These are phyloP conservation scores for Paraescarpia echinospica DNA, from an alignment of 1,140 invertebrate genomes.

Conservation along the genomic window DNA sequence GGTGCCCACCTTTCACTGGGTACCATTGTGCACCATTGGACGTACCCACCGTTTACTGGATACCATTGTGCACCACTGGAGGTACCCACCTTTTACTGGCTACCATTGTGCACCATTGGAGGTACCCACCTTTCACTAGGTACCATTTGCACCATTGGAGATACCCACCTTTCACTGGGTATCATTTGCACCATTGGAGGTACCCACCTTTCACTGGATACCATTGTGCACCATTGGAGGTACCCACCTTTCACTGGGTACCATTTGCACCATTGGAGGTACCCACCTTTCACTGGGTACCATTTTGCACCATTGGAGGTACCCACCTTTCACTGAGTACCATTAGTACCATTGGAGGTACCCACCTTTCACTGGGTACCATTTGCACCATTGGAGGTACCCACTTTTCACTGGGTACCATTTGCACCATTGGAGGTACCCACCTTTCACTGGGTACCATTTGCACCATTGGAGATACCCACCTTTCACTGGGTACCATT, in stretches of 20 bases:
- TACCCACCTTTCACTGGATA: background rate
- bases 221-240: background rate
- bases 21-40: no score
- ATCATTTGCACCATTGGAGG: no score
- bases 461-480: background rate
- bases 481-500: constrained; percentile 63
- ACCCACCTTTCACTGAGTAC: constrained; percentile 63
- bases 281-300: background rate
- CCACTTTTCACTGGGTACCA: background rate
- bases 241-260: constrained; percentile 63
- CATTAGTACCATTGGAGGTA: background rate
- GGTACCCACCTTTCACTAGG: background rate
- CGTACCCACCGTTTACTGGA: background rate
- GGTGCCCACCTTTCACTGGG: background rate
- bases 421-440: background rate
- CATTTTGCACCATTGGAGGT: background rate
- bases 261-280: background rate
- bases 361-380: background rate
- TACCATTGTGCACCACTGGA: background rate
- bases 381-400: background rate
- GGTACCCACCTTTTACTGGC: constrained; percentile 64
- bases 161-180: background rate
- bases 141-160: background rate
- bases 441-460: background rate
- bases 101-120: background rate